Base-by-base conservation (phyloP, 2,888 invertebrate genomes). In the Rosalia funebris region DNA sequence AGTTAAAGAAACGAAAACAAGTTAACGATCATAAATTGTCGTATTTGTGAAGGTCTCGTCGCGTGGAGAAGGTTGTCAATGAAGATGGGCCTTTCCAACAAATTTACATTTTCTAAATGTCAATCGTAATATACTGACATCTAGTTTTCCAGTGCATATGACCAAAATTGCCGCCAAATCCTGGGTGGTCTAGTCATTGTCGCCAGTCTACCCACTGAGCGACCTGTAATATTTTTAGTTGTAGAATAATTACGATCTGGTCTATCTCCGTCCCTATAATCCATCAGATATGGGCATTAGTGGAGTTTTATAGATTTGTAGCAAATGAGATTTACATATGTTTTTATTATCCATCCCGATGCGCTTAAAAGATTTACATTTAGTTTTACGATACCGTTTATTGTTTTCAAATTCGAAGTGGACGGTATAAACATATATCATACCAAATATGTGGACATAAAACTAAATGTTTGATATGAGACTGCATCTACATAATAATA, bases 301-400 rank as follows among this genome's bases (percentile, higher is more conserved):
- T 7, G 15, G 53, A 19, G 42, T 16, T 34, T 53, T 53, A 42
- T 53, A 42, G 37, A 42, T 53, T 53, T 42, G 54, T 44, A 12
- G 42, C 14, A 20, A 48, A 45, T 15, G 31, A 31, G 44, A 63
- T 62, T 62, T 63, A 63, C 60, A 63, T 60, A 63, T 60, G 63
- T 63, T 53, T 61, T 61, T 58, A 58, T 64, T 64, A 56, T 61
- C 48, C 59, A 32, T 56, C 25, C 32, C 41, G 54, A 52, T 57
- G 46, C 32, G 34, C 58, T 32, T 32, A 32, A 50, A 25, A 57
- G 62, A 56, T 59, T 63, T 59, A 63, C 56, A 59, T 59, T 52
- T 62, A 32, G 12, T 42, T 52, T 37, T 31, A 42, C 11, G 10
- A 17, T 31, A 25, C 31, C 32, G 53, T 31, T 42, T 11, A 53